Percentiles rank a stretch among this genome's conserved stretches.
Evolutionary conservation across 2,888 invertebrate species (phyloP).

Genomic region (Tromatobia lineatoria): DNA sequence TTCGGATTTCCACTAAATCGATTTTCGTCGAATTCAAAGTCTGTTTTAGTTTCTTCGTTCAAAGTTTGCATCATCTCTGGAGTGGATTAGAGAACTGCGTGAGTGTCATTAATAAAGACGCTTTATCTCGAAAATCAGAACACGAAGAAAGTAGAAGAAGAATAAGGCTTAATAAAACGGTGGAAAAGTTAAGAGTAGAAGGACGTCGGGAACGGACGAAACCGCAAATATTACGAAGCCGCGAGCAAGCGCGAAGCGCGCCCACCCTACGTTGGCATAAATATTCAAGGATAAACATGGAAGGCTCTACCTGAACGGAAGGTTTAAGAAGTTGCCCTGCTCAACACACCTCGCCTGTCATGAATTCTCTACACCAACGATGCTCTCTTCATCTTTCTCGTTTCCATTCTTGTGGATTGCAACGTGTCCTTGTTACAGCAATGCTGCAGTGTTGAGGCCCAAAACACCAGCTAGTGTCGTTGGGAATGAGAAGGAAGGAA

Average conservation of each 20-base stretch:
- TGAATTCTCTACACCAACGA: constrained; percentile 16
- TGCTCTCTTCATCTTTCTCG: constrained; percentile 28
- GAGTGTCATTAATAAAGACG: constrained; percentile 71
- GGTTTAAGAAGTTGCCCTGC: constrained; percentile 68
- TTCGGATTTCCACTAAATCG: too few relatives aligned
- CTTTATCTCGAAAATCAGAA: neutral
- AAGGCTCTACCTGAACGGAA: constrained; percentile 63
- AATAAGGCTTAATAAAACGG: neutral
- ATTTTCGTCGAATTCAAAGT: neutral
- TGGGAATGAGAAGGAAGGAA: constrained; percentile 45
- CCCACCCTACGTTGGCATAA: constrained; percentile 74
- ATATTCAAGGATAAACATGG: constrained; percentile 77
- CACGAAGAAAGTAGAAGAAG: neutral
- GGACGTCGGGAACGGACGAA: constrained; percentile 40
- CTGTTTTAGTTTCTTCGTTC: neutral
- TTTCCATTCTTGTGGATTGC: constrained; percentile 1
- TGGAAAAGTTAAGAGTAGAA: neutral
- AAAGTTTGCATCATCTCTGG: constrained; percentile 1
- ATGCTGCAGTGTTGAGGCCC: constrained; percentile 21
- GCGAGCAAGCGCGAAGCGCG: neutral
- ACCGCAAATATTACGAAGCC: constrained; percentile 51
- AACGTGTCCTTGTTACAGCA: constrained; percentile 14
- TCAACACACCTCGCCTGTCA: constrained; percentile 48
- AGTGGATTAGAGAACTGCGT: constrained; percentile 71
- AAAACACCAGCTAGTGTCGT: constrained; percentile 47